Evolutionary conservation across 2,113 vertebrate genomes (phyloP).

Genomic region (Chamaea fasciata): DNA sequence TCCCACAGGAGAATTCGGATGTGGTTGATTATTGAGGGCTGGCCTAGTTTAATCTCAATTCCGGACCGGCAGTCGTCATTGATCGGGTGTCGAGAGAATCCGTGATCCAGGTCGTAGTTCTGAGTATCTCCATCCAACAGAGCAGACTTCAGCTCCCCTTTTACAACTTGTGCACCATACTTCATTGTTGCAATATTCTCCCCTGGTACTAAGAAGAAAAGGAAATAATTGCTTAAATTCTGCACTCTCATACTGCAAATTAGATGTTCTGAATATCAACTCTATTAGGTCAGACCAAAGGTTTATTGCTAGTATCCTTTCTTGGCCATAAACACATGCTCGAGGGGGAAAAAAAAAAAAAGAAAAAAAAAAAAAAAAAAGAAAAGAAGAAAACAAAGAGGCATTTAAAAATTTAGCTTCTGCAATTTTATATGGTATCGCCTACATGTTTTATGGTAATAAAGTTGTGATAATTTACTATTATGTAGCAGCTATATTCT

Average conservation of each 20-base stretch:
- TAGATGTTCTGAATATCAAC: background rate
- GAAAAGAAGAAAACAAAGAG: background rate
- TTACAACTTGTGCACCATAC: constrained; percentile 93
- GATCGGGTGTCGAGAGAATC: constrained; percentile 96
- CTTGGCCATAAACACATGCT: background rate
- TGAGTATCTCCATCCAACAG: constrained; percentile 96
- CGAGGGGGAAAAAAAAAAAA: background rate
- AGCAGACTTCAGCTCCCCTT: constrained; percentile 95
- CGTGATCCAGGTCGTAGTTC: constrained; percentile 97
- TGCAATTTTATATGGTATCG: background rate
- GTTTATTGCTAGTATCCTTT: background rate
- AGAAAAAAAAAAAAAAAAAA: too few species aligned
- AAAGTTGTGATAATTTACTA: background rate
- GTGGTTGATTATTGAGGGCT: constrained; percentile 94
- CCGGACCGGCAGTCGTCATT: constrained; percentile 92
- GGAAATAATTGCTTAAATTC: background rate
- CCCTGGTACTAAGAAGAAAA: constrained; percentile 82
- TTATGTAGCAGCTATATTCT: background rate
- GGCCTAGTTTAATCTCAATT: constrained; percentile 93
- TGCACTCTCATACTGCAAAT: background rate
- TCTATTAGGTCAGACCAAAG: background rate
- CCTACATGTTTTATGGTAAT: background rate
- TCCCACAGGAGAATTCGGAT: constrained; percentile 95
- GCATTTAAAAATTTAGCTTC: background rate
- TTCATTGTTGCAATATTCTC: constrained; percentile 99